These are phyloP conservation scores for Fissipunctia ypsillon DNA, from an alignment of 2,888 invertebrate species.

Conservation along the genomic window DNA sequence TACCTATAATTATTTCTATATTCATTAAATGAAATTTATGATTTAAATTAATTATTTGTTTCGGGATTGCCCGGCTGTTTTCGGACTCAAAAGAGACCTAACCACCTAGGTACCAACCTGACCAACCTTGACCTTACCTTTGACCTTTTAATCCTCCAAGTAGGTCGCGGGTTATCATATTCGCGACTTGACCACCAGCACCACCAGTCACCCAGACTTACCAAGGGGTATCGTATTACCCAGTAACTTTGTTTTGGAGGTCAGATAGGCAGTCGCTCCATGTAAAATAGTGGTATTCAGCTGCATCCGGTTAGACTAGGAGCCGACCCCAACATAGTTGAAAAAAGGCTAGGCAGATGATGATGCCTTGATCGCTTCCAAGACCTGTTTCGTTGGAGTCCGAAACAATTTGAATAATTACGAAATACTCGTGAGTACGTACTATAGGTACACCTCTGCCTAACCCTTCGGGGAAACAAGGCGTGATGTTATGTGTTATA, in stretches of 20 bases:
- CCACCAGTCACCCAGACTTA: background rate
- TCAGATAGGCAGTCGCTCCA: background rate
- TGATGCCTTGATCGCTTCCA: background rate
- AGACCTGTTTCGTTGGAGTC: background rate
- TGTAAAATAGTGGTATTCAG: background rate
- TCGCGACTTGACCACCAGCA: background rate
- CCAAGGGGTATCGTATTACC: background rate
- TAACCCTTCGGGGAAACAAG: too few species aligned
- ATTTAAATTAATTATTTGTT: background rate
- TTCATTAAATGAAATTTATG: background rate
- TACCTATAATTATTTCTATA: background rate
- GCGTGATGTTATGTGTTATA: too few species aligned
- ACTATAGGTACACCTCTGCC: too few species aligned
- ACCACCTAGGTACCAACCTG: too few species aligned
- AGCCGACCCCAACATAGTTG: background rate
- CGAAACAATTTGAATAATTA: background rate
- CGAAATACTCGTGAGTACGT: too few species aligned
- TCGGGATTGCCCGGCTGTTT: background rate
- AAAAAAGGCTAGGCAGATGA: background rate
- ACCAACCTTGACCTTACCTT: too few species aligned
- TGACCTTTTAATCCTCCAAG: too few species aligned
- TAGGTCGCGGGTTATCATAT: background rate
- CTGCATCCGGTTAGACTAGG: background rate
- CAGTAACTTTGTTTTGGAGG: background rate
- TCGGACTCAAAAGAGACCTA: background rate